Base-by-base conservation (phyloP, 2,888 invertebrate genomes). In the Graphium colonna region DNA sequence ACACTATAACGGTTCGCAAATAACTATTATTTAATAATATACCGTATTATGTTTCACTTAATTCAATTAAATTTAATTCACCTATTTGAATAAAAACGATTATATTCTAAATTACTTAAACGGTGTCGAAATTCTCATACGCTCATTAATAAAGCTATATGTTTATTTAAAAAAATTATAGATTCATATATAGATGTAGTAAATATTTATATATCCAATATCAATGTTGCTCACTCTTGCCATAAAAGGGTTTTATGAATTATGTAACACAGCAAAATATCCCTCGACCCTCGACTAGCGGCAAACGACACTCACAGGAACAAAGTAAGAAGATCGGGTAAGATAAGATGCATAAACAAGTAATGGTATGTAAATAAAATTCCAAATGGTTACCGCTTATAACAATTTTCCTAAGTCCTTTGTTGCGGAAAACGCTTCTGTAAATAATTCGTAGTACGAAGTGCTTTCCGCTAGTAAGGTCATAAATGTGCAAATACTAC, bases 361-460 rank as follows among this genome's bases (percentile, higher is more conserved):
- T 52, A 52, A 52, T 52, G 52, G 45, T 52, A 52, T 52, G 52
- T 40, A 46, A 52, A 46, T 52, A 52, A 45, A 52, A 51, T 51
- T 51, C 52, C 21, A 33, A 26, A 39, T 33, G 16, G n/a, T 45
- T 46, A 52, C 16, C 46, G 52, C 52, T 46, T 28, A 7, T 52
- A 52, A 45, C 52, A 46, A 52, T 39, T 38, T 52, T 51, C 36
- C 52, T 13, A 52, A 38, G 43, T 39, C 28, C 40, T 18, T 40
- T 39, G 51, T 39, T 46, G 28, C n/a, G 49, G 26, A 28, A 28
- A 28, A 28, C 4, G 4, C 5, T 8, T 28, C 28, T 8, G 5
- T 4, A 4, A 28, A 7, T 28, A 28, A 28, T 28, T 28, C 8
- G 5, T 28, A 4, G 5, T 28, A 7, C n/a, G n/a, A n/a, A n/a